Percentiles rank a stretch among this genome's conserved stretches.
These are phyloP conservation scores for Myotis findleyi DNA, from an alignment of 2,797 vertebrate species.

Conservation along the genomic window DNA sequence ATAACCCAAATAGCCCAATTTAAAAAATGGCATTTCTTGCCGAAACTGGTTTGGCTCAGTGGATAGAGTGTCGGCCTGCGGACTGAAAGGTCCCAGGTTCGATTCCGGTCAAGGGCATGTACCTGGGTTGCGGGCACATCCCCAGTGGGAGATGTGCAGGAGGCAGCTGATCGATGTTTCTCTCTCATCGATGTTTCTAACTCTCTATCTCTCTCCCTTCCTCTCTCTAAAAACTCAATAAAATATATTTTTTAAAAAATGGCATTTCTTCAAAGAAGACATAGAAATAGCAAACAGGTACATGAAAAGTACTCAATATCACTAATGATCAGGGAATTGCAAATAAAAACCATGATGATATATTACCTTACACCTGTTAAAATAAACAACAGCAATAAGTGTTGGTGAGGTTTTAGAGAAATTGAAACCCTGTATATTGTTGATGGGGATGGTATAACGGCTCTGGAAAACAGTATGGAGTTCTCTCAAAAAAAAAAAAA, in stretches of 20 bases:
- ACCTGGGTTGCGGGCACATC: too few species aligned
- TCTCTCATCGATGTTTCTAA: too few species aligned
- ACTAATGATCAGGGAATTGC: neutral
- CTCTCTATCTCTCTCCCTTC: too few species aligned
- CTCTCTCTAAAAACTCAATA: too few species aligned
- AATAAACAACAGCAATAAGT: neutral
- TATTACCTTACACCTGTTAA: neutral
- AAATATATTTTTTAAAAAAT: too few species aligned
- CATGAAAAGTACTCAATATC: neutral
- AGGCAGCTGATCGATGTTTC: too few species aligned
- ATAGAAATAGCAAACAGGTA: neutral
- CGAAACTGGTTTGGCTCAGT: too few species aligned
- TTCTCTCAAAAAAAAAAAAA: neutral
- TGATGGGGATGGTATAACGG: neutral
- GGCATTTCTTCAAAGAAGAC: neutral
- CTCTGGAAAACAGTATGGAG: neutral
- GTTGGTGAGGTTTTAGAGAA: neutral
- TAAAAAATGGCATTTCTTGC: neutral
- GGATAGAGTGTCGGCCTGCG: too few species aligned
- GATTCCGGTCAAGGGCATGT: too few species aligned
- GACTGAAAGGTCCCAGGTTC: too few species aligned
- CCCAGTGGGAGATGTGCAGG: too few species aligned
- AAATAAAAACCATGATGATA: neutral
- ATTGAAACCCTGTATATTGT: neutral
- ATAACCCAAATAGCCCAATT: neutral